phyloP scores from a whole-genome alignment of 2,888 invertebrate species.

The Ditula angustiorana region DNA sequence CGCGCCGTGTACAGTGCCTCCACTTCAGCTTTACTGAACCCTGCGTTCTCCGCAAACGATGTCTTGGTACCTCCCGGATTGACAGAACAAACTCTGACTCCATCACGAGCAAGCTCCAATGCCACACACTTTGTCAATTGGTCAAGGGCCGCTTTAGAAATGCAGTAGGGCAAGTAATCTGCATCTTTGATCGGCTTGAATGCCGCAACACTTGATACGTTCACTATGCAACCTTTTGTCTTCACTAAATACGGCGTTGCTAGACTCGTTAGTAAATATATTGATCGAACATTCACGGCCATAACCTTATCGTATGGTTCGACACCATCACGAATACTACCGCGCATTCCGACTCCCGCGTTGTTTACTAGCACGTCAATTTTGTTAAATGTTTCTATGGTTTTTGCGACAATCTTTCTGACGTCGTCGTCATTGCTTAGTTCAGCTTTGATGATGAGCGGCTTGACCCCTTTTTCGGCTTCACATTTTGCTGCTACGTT shows the following conservation, averaged over 20 bases:
- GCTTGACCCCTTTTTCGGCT: conserved; percentile 68
- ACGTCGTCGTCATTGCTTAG: conserved; percentile 88
- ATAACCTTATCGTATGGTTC: conserved; percentile 94
- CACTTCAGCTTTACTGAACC: conserved; percentile 87
- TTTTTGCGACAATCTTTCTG: conserved; percentile 87
- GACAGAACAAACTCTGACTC: conserved; percentile 94
- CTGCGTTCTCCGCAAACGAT: conserved; percentile 84
- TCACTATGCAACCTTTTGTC: conserved; percentile 94
- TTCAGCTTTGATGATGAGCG: conserved; percentile 87
- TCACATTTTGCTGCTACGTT: conserved; percentile 86
- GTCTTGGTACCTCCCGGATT: conserved; percentile 98
- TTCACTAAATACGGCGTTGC: conserved; percentile 92
- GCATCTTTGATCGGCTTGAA: conserved; percentile 84
- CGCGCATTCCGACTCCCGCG: conserved; percentile 92
- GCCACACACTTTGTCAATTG: conserved; percentile 96
- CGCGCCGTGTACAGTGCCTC: conserved; percentile 90
- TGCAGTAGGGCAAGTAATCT: conserved; percentile 93
- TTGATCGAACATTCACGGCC: conserved; percentile 92
- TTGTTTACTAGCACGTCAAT: conserved; percentile 94
- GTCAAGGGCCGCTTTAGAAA: conserved; percentile 97
- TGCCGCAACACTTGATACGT: conserved; percentile 97
- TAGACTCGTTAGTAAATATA: conserved; percentile 92
- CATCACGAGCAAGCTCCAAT: conserved; percentile 90
- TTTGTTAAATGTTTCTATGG: conserved; percentile 88
- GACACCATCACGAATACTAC: conserved; percentile 92